phyloP scores from a whole-genome alignment of 2,797 vertebrate species.

The Pseudocheirus occidentalis region DNA sequence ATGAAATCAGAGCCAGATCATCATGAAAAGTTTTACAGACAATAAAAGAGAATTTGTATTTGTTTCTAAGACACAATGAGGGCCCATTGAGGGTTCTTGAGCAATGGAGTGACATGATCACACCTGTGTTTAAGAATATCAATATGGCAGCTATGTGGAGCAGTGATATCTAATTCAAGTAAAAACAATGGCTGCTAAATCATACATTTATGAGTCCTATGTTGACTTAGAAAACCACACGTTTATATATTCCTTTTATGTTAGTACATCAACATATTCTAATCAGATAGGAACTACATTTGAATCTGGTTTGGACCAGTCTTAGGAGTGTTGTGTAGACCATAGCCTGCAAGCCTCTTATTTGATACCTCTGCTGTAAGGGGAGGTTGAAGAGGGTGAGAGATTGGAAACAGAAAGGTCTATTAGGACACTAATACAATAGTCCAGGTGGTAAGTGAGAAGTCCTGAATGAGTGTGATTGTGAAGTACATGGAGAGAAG shows the following conservation, averaged over 20 bases:
- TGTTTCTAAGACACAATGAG: background rate
- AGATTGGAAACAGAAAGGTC: background rate
- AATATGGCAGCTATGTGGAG: background rate
- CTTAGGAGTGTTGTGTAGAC: background rate
- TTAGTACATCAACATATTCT: background rate
- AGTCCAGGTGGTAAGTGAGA: background rate
- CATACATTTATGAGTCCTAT: background rate
- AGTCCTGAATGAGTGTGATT: background rate
- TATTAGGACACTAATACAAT: background rate
- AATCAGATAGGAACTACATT: background rate
- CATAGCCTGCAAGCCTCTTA: background rate
- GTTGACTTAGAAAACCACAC: background rate
- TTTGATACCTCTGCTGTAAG: background rate
- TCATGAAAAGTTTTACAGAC: background rate
- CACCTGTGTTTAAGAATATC: background rate
- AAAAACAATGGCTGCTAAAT: background rate
- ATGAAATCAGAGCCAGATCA: background rate
- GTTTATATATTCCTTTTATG: background rate
- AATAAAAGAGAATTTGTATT: background rate
- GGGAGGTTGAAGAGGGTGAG: background rate
- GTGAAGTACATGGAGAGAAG: background rate
- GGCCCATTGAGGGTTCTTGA: background rate
- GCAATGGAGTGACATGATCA: background rate
- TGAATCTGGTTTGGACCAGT: background rate
- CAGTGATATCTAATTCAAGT: background rate